Base-by-base conservation (phyloP, 92 coral and sea anemone species). In the Palythoa grandis region DNA sequence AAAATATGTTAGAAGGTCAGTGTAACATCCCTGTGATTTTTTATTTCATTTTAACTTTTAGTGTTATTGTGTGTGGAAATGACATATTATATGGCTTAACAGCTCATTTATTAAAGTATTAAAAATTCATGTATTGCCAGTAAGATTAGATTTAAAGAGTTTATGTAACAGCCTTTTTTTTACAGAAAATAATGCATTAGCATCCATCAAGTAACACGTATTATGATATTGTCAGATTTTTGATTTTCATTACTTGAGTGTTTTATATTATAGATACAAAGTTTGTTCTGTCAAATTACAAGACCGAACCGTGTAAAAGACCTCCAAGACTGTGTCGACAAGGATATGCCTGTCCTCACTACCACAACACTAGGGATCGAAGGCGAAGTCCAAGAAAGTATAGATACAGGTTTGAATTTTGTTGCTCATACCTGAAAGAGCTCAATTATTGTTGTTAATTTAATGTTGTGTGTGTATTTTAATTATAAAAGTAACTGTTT, bases 281-380 rank as follows among this genome's bases (percentile, higher is more conserved):
- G 74, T 97, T 90, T 90, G 99, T 97, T 23, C 76, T 97, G 68
- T 95, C 99, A n/a, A 95, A 92, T 90, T 97, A 97, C 85, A 97
- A 97, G 88, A 97, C 99, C 22, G 99, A 97, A 72, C 99, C 94
- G 16, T 97, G 99, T 91, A 97, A 95, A 78, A 97, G 95, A 61
- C 99, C 99, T 48, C 99, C 99, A 16, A 89, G 99, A 60, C 89
- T 97, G 77, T 97, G 99, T 73, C 93, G 99, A 70, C 99, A 97
- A 89, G 99, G 99, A 17, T 97, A 97, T 90, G 99, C 99, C 53
- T 97, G 99, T 87, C 99, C 99, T 52, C 98, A 97, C 79, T 97
- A 90, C 84, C 99, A 97, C 91, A 97, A 97, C 76, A 92, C 95
- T 37, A 97, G 99, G 79, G 99, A 97, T 88, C 92, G 99, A 35